A percentile compares a stretch with the other conserved stretches of the same genome.
Evolutionary conservation across 1,140 invertebrate species (phyloP).

Genomic region (Neodiprion pinetum): DNA sequence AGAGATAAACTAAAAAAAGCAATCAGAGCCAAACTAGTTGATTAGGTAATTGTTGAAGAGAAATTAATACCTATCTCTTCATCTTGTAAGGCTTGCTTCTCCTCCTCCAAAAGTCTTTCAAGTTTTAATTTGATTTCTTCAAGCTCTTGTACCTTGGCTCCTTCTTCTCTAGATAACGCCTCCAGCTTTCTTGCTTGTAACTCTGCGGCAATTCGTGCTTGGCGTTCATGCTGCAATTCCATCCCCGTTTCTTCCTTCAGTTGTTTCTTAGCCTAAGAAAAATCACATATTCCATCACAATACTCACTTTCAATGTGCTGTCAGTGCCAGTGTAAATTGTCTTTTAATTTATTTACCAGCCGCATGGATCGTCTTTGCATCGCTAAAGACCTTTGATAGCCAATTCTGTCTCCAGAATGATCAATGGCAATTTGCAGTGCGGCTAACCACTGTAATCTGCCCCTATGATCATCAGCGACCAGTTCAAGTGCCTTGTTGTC

Average conservation of each 20-base stretch:
- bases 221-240: conserved; percentile 69
- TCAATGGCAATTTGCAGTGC: conserved; percentile 74
- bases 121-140: conserved; percentile 72
- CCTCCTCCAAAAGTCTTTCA: conserved; percentile 76
- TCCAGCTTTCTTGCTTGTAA: conserved; percentile 70
- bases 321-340: conserved; percentile 4
- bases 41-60: conserved; percentile 11
- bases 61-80: conserved; percentile 74
- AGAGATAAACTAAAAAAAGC: background rate
- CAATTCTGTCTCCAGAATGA: conserved; percentile 69
- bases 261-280: conserved; percentile 58
- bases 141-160: conserved; percentile 74
- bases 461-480: conserved; percentile 73
- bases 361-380: conserved; percentile 66
- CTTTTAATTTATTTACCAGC: conserved; percentile 61
- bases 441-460: conserved; percentile 75
- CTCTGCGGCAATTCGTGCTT: conserved; percentile 74
- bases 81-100: conserved; percentile 81
- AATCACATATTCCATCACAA: background rate
- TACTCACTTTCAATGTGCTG: conserved; percentile 6
- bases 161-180: conserved; percentile 73
- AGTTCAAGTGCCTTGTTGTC: conserved; percentile 73
- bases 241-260: conserved; percentile 65
- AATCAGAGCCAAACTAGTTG: background rate
- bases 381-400: conserved; percentile 69